phyloP scores from a whole-genome alignment of 2,113 vertebrate species.

The Beaufortia kweichowensis region DNA sequence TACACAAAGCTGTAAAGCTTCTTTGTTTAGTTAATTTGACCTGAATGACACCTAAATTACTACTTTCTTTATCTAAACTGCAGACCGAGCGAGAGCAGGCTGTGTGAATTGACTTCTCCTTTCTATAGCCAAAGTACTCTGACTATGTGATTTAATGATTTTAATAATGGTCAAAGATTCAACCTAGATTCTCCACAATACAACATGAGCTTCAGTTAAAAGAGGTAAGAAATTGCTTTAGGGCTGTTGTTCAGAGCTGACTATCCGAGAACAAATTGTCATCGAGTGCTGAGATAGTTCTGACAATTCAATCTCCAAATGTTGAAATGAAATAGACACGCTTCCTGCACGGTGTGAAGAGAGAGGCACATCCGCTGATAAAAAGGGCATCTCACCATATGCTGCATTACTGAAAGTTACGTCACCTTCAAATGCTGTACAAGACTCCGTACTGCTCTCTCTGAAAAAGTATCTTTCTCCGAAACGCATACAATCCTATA shows the following conservation, averaged over 20 bases:
- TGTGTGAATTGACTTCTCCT: background rate
- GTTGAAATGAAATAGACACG: conserved; percentile 30
- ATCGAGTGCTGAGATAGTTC: background rate
- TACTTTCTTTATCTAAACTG: background rate
- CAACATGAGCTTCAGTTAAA: conserved; percentile 3
- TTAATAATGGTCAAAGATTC: conserved; percentile 43
- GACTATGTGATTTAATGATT: background rate
- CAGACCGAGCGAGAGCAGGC: background rate
- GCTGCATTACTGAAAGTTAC: conserved; percentile 14
- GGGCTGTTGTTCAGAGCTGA: conserved; percentile 41
- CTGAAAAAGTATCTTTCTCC: background rate
- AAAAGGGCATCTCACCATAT: conserved; percentile 29
- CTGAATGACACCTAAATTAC: background rate
- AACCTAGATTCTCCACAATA: conserved; percentile 32
- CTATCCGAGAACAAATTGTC: conserved; percentile 21
- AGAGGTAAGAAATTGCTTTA: conserved; percentile 28
- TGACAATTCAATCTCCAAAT: conserved; percentile 39
- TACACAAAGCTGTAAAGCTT: background rate
- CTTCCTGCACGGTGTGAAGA: background rate
- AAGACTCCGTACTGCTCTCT: conserved; percentile 2
- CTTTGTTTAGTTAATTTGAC: conserved; percentile 1
- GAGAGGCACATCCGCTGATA: background rate
- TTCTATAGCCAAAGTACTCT: background rate
- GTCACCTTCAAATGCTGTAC: conserved; percentile 32
- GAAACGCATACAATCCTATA: background rate